Base-by-base conservation (phyloP, 2,113 vertebrate species). In the Merops nubicus region DNA sequence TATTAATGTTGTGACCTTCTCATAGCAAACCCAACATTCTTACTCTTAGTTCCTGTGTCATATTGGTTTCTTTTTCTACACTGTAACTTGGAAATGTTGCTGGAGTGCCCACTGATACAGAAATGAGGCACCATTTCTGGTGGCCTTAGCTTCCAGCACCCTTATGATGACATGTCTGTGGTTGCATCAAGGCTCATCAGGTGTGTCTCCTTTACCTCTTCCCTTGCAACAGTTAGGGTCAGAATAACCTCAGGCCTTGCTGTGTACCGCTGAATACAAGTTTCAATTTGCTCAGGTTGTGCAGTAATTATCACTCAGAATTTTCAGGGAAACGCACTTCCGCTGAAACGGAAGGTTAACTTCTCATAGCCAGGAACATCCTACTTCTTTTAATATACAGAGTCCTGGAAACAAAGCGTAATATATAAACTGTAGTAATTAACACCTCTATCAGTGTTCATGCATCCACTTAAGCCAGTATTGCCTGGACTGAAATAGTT, bases 371-470 rank as follows among this genome's bases (percentile, higher is more conserved):
- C 3, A 6, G 45, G 22, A 70, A 59, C 26, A 56, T 22, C 18
- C 17, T 31, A 53, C 89, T 86, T 94, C 91, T 94, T 95, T 94
- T 60, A 91, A 70, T 59, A 50, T 12, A 51, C 21, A 47, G 51
- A 73, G 38, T 63, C 64, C 51, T 57, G 88, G 82, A 96, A 83
- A 86, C 62, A 93, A 94, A 93, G 50, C 25, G 59, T 92, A 94
- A 96, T 73, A 81, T 59, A 68, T 51, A 83, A 34, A 43, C 68
- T 89, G 73, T 96, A 97, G 96, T 96, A 88, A 95, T 95, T 96
- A 97, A 96, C 88, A 91, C 78, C 81, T 97, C 96, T 91, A 95
- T 92, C 77, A 77, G 73, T 78, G 88, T 93, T 95, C 74, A 68
- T 29, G 54, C 72, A 86, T 87, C 81, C 89, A 92, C 87, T 95